Conservation (phyloP, 2,113 vertebrate species). For the Numida meleagris region DNA sequence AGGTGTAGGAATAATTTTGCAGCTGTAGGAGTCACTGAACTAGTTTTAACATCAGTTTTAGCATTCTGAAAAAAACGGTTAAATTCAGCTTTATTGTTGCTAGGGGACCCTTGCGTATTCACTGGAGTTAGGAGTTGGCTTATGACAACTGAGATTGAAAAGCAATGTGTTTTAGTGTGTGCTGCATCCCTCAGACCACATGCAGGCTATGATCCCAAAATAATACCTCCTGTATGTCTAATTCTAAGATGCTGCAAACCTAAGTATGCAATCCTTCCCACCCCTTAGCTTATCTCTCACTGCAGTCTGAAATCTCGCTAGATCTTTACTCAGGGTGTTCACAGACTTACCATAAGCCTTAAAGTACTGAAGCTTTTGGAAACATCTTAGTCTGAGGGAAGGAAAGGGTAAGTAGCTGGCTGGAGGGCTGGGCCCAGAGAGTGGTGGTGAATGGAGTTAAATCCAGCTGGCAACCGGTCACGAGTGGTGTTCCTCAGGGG, state of each 20-base stretch:
- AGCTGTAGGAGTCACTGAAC: background rate
- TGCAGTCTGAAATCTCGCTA: background rate
- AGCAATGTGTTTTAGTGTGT: background rate
- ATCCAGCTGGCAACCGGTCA: too few relatives aligned
- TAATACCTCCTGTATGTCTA: background rate
- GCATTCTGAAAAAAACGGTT: background rate
- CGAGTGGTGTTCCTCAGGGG: too few relatives aligned
- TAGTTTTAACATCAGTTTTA: background rate
- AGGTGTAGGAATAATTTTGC: background rate
- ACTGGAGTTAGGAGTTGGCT: background rate
- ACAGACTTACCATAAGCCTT: background rate
- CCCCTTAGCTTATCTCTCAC: background rate
- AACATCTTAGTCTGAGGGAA: background rate
- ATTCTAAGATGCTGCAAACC: background rate
- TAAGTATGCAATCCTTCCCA: background rate
- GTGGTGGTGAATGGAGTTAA: too few relatives aligned
- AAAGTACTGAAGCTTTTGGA: background rate
- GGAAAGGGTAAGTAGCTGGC: too few relatives aligned
- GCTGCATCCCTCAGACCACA: background rate
- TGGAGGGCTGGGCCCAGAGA: too few relatives aligned
- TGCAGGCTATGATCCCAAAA: background rate
- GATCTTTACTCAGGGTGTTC: background rate
- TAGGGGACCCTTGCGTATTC: background rate
- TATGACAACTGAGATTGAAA: background rate
- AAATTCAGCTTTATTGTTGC: background rate